These are phyloP conservation scores for Sus cebifrons DNA, from an alignment of 2,797 vertebrate genomes.

Conservation along the genomic window DNA sequence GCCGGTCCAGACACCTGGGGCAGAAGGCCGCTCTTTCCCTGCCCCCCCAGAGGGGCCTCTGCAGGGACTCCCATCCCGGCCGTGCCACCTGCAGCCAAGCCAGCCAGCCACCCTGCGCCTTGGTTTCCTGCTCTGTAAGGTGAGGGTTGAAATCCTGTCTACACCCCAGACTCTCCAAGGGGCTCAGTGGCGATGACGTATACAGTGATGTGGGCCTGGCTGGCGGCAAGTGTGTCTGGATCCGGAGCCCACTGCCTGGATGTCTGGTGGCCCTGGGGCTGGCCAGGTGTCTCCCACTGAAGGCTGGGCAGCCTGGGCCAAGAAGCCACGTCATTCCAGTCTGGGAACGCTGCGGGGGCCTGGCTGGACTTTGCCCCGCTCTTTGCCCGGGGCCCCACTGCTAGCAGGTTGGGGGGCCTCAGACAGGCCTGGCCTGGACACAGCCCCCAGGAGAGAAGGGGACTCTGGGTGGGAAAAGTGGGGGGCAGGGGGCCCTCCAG, in stretches of 20 bases:
- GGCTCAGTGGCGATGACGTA: rapidly evolving
- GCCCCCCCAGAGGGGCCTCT: background rate
- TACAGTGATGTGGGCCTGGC: rapidly evolving
- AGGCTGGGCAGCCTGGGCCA: background rate
- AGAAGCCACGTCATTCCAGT: background rate
- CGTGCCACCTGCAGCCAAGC: background rate
- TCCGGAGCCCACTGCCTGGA: background rate
- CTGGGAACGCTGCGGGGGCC: background rate
- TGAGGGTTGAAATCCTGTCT: background rate
- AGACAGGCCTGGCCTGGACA: background rate
- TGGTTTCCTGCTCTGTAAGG: background rate
- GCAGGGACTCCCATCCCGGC: background rate
- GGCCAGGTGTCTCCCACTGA: slow-evolving; percentile 37
- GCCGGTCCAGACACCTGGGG: rapidly evolving
- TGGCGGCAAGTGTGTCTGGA: rapidly evolving
- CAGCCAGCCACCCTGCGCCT: background rate
- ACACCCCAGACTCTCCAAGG: background rate
- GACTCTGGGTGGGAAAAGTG: background rate
- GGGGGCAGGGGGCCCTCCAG: background rate
- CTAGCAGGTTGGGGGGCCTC: background rate
- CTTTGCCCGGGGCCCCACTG: rapidly evolving
- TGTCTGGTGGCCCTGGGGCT: background rate
- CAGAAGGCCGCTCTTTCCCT: rapidly evolving
- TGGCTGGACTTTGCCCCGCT: slow-evolving; percentile 30
- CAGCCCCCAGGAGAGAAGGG: background rate